A percentile compares a stretch with the other conserved stretches of the same genome.
Evolutionary conservation across 2,797 vertebrate species (phyloP).

Genomic region (Botia kubotai): DNA sequence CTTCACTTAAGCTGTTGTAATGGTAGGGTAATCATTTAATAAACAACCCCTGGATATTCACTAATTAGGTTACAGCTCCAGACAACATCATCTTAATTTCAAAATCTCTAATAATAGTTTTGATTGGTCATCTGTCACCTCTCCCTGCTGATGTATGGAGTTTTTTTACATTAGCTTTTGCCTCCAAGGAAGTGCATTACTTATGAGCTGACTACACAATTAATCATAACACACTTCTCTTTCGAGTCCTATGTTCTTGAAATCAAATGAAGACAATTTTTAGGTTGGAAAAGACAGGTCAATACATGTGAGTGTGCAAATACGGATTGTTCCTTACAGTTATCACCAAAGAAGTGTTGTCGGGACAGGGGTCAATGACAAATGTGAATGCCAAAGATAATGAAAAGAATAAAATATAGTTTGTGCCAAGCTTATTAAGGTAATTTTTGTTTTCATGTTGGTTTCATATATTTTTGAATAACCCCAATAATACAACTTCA

Average conservation of each 20-base stretch:
- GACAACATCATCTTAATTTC: constrained; percentile 82
- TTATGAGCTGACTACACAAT: constrained; percentile 70
- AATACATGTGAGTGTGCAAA: not conserved
- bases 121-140: constrained; percentile 88
- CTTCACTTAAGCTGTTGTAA: constrained; percentile 38
- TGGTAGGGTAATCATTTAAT: constrained; percentile 52
- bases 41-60: constrained; percentile 35
- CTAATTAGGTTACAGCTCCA: constrained; percentile 51
- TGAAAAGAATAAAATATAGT: too few relatives aligned
- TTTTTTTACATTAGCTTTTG: constrained; percentile 84
- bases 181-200: constrained; percentile 86
- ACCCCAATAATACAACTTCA: too few relatives aligned
- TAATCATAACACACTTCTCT: constrained; percentile 28
- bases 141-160: constrained; percentile 85
- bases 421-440: too few relatives aligned
- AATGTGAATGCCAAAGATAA: too few relatives aligned
- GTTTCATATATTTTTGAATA: too few relatives aligned
- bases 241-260: not conserved
- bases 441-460: too few relatives aligned
- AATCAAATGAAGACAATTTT: not conserved
- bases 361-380: too few relatives aligned
- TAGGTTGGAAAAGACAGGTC: not conserved
- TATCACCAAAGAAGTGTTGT: too few relatives aligned
- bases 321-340: too few relatives aligned
- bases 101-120: constrained; percentile 85